These are phyloP conservation scores for Bombus confusus DNA, from an alignment of 1,140 invertebrate genomes.

Conservation along the genomic window DNA sequence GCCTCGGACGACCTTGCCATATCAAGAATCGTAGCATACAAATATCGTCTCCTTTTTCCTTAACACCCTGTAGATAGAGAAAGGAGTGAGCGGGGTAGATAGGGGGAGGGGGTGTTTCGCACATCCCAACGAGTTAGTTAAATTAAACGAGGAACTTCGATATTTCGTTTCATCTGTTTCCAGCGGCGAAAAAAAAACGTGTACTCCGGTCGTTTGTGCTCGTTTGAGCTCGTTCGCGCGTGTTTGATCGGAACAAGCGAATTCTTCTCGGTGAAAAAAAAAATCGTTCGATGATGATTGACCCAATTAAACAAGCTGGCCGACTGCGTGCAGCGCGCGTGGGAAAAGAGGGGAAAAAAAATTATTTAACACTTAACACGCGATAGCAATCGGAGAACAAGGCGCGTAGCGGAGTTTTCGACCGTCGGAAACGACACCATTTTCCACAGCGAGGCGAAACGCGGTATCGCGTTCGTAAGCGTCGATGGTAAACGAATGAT, in stretches of 20 bases:
- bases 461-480: neutral
- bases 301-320: neutral
- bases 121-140: constrained; percentile 14
- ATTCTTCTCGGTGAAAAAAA: neutral
- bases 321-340: neutral
- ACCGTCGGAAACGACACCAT: too few species aligned
- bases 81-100: neutral
- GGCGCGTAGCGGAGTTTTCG: too few species aligned
- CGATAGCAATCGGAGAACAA: neutral
- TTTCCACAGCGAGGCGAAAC: neutral
- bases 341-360: neutral
- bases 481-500: neutral
- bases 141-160: constrained; percentile 18
- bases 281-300: neutral
- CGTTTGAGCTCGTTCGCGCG: neutral
- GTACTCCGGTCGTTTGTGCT: neutral
- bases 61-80: neutral
- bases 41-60: too few species aligned
- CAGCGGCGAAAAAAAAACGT: neutral
- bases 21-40: too few species aligned
- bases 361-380: neutral
- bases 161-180: neutral
- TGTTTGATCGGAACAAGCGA: neutral
- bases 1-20: too few species aligned
- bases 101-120: too few species aligned